Evolutionary conservation across 2,888 invertebrate species (phyloP), one percentile per base, ranked within the genome.

Genomic region (Prenolepis imparis): DNA sequence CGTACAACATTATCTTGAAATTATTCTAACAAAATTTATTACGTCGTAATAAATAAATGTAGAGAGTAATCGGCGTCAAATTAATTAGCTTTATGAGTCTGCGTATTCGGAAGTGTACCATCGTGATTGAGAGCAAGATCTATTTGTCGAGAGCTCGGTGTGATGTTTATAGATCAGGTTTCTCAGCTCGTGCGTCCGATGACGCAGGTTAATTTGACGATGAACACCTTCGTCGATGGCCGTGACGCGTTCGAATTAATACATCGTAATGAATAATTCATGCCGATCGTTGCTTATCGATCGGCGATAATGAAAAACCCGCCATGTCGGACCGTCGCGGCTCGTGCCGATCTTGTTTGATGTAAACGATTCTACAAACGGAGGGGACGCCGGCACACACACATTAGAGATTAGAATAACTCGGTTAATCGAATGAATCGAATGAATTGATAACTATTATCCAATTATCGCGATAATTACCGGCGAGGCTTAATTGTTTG

Each of bases 221-320:
- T 78, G 87, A 89, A 85, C 87, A 86, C 83, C 77, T 83, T 80
- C 66, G 70, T 64, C 83, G 83, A 89, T 87, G 77, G 82, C 82
- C 80, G 83, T 87, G 84, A 82, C 82, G 86, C 84, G 84, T 78
- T 89, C 85, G 81, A 89, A 89, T 89, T 87, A 89, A 89, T 89
- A 89, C 86, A 63, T 73, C 41, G 64, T 68, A 61, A 86, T 89
- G 87, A 89, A 87, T 89, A 89, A 89, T 89, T 89, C 87, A 89
- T 89, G 72, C 3, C 74, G 87, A 87, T 86, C 87, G 82, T 82
- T 70, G 82, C 78, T 89, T 84, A 89, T 86, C 87, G 89, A 87
- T 89, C 85, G 70, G 74, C 82, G 84, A 87, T 87, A 89, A 89
- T 89, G 89, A 87, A 87, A 89, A 89, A 84, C 87, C 81, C 61